Evolutionary conservation across 2,797 vertebrate genomes (phyloP).

Genomic region (Acipenser transmontanus): DNA sequence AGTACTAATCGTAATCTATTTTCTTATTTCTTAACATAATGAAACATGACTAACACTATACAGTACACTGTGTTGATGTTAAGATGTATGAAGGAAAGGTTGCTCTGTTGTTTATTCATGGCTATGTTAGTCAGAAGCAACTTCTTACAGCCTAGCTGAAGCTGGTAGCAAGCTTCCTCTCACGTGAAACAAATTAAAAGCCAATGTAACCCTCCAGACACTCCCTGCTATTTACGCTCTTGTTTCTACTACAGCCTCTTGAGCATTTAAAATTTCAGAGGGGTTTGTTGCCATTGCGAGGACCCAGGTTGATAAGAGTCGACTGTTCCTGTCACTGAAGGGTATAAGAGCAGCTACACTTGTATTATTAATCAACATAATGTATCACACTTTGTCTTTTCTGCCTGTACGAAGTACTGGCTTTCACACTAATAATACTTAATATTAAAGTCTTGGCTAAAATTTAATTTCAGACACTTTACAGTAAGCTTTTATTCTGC

Average conservation of each 20-base stretch:
- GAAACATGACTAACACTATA: too few relatives aligned
- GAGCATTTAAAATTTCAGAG: neutral
- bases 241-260: neutral
- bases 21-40: too few relatives aligned
- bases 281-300: neutral
- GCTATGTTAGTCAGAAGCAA: too few relatives aligned
- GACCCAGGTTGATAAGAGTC: neutral
- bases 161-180: too few relatives aligned
- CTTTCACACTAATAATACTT: neutral
- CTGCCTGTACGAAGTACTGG: neutral
- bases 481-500: neutral
- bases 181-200: conserved; percentile 2
- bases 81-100: too few relatives aligned
- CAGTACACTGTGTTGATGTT: too few relatives aligned
- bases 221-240: conserved; percentile 2
- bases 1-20: too few relatives aligned
- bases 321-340: neutral
- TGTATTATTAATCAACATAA: neutral
- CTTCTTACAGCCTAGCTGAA: too few relatives aligned
- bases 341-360: neutral
- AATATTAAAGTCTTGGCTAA: neutral
- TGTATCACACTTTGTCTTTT: neutral
- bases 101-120: too few relatives aligned
- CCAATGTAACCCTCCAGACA: conserved; percentile 1
- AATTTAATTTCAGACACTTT: neutral